Evolutionary conservation across 64 coral and sea anemone genomes (phyloP).

Genomic region (Montipora foliosa): DNA sequence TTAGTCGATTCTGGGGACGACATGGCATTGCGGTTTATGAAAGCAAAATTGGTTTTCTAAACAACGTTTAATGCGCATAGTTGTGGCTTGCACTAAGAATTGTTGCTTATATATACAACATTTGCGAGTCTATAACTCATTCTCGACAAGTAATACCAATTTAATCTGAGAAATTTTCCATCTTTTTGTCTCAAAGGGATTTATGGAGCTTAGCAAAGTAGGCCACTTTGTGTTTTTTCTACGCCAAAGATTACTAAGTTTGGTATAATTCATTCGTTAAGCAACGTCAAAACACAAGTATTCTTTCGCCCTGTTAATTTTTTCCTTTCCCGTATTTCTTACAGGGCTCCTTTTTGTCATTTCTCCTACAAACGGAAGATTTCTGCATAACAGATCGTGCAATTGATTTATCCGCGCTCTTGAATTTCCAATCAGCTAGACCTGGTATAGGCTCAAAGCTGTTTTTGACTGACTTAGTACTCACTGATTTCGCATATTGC

Average conservation of each 20-base stretch:
- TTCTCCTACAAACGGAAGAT: no score
- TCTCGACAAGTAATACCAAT: background rate
- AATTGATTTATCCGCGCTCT: no score
- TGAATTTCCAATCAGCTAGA: no score
- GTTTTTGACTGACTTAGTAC: no score
- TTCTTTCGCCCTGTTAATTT: no score
- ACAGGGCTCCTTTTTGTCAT: no score
- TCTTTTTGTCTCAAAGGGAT: background rate
- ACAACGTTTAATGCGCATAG: background rate
- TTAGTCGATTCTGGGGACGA: constrained; percentile 7
- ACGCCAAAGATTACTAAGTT: background rate
- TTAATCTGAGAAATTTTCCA: background rate
- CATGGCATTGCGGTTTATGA: background rate
- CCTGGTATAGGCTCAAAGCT: no score
- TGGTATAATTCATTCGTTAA: constrained; percentile 11
- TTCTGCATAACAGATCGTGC: no score
- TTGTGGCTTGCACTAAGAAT: background rate
- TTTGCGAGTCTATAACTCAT: background rate
- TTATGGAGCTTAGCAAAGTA: background rate
- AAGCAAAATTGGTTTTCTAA: constrained; percentile 17
- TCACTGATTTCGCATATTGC: no score
- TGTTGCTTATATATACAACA: background rate
- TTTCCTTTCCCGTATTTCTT: background rate
- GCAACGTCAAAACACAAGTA: background rate
- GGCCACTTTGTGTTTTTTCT: constrained; percentile 7